Evolutionary conservation across 2,888 invertebrate genomes (phyloP), one percentile per base, ranked within the genome.

Genomic region (Tridacna crocea): DNA sequence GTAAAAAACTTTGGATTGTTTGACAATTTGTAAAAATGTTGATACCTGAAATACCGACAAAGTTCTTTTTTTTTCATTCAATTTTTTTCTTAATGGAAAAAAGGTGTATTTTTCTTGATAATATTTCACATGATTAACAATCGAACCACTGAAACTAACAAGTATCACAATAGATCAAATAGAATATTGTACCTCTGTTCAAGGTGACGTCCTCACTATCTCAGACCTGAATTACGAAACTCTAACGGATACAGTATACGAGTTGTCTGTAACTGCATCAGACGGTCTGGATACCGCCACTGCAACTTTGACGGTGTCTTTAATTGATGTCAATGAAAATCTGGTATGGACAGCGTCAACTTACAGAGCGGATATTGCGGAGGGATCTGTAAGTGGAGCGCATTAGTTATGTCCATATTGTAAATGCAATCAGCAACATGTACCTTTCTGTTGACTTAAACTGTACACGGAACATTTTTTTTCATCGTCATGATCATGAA

Each of bases 291-390:
- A 58, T 12, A 79, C 75, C 6, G 75, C 72, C 3, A 77, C 80
- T 15, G 27, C 70, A 22, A 77, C 76, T 10, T 66, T 87, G 0
- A 82, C 79, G 0, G 58, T 88, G 19, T 63, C 80, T 13, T 75
- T 88, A 6, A 48, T 66, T 15, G 76, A 88, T 63, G 77, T 88
- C 19, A 87, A 87, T 60, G 88, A 88, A 65, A 19, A 84, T 6
- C 80, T 83, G 6, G 68, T 77, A 8, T 87, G 86, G 77, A 78
- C 75, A 17, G 74, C 79, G 51, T 63, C 66, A 13, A 63, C 82
- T 8, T 84, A 84, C 76, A 63, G 79, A 19, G 73, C 86, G 12
- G 75, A 68, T 19, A 72, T 79, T n/a, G 63, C 80, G 11, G 88
- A 88, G 61, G 83, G 79, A 22, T 26, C 63, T 47, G 88, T 88